phyloP scores from a whole-genome alignment of 2,888 invertebrate species.

The Tuta absoluta region DNA sequence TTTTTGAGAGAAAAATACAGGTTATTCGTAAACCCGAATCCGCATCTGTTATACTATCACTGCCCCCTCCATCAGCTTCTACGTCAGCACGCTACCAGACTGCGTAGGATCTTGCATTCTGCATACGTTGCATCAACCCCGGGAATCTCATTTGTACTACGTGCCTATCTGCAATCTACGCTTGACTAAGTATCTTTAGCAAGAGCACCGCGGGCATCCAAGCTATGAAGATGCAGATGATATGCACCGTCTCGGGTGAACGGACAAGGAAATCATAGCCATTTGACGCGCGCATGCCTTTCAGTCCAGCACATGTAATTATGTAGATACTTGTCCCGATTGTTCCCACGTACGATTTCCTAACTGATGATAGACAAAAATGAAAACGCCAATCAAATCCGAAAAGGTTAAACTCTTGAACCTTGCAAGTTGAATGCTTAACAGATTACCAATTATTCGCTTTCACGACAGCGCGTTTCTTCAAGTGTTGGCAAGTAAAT shows the following conservation, averaged over 20 bases:
- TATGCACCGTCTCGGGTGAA: slow-evolving; percentile 16
- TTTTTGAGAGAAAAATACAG: neutral
- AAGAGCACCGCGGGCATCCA: slow-evolving; percentile 8
- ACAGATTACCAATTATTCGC: slow-evolving; percentile 16
- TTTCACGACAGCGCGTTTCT: slow-evolving; percentile 11
- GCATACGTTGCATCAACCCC: slow-evolving; percentile 25
- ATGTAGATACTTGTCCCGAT: slow-evolving; percentile 6
- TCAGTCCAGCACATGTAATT: slow-evolving; percentile 5
- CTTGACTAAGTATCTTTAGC: neutral
- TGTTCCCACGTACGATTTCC: slow-evolving; percentile 5
- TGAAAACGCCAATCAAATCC: slow-evolving; percentile 3
- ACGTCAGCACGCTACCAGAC: slow-evolving; percentile 14
- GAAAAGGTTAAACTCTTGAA: slow-evolving; percentile 7
- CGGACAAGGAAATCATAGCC: slow-evolving; percentile 8
- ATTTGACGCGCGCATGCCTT: slow-evolving; percentile 9
- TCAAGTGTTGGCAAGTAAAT: neutral
- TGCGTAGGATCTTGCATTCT: slow-evolving; percentile 32
- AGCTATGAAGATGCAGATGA: slow-evolving; percentile 12
- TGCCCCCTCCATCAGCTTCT: slow-evolving; percentile 20
- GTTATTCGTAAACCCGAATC: neutral
- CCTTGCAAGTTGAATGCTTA: neutral
- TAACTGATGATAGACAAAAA: neutral
- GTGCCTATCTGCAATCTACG: slow-evolving; percentile 26
- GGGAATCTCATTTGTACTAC: slow-evolving; percentile 13
- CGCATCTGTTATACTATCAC: slow-evolving; percentile 27